These are phyloP conservation scores for Zophobas atratus DNA, from an alignment of 1,140 invertebrate genomes.

Conservation along the genomic window DNA sequence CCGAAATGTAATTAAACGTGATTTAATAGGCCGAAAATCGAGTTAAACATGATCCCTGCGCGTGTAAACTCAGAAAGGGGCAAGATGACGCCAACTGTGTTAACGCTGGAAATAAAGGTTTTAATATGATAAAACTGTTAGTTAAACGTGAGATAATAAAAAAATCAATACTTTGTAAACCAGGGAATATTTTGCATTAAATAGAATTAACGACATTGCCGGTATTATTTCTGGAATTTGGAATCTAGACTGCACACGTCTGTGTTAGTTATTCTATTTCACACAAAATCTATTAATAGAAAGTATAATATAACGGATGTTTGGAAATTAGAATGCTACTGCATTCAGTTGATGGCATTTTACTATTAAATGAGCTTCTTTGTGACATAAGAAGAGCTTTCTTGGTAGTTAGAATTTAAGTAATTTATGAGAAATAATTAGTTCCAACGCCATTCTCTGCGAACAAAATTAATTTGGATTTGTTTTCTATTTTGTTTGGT, in stretches of 20 bases:
- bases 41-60: neutral
- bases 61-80: constrained; percentile 5
- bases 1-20: constrained; percentile 29
- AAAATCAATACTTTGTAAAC: neutral
- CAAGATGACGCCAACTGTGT: neutral
- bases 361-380: neutral
- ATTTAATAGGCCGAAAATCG: constrained; percentile 11
- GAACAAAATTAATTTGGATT: constrained; percentile 38
- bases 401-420: neutral
- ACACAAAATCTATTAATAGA: neutral
- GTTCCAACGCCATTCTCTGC: constrained; percentile 12
- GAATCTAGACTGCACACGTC: neutral
- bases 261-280: neutral
- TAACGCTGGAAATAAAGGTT: neutral
- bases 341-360: constrained; percentile 1
- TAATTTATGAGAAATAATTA: constrained; percentile 26
- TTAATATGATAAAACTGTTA: constrained; percentile 2
- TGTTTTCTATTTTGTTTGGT: constrained; percentile 26
- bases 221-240: constrained; percentile 6
- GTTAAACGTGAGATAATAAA: constrained; percentile 3
- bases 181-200: neutral
- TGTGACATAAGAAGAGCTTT: too few species aligned
- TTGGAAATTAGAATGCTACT: constrained; percentile 9
- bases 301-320: neutral
- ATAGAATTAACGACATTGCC: neutral